Evolutionary conservation across 2,888 invertebrate species (phyloP), one percentile per base, ranked within the genome.

Genomic region (Melipona bicolor): DNA sequence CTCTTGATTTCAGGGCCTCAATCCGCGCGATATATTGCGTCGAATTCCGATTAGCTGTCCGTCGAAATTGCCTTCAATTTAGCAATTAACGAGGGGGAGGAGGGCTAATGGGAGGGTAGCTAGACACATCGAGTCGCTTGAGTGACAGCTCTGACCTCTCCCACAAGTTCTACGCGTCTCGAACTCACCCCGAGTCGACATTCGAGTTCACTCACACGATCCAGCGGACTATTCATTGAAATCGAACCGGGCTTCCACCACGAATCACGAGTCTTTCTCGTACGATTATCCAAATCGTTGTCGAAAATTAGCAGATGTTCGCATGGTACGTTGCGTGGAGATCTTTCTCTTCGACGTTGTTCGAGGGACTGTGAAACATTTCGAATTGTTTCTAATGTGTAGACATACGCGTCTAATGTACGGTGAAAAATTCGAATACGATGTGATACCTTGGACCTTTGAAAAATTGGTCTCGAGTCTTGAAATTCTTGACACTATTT

Each of bases 41-140:
- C 89, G 91, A 89, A 92, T 92, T 91, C 92, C 90, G 87, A 91
- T 91, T 91, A 91, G 84, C 85, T 77, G 83, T 77, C 88, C 90
- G 89, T 90, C 92, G 88, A 94, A 94, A 94, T 94, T 94, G 94
- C 92, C 94, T 91, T 92, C 94, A 94, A 94, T 94, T 94, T 94
- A 91, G 92, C 93, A 94, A 94, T 94, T 94, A 94, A 93, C 94
- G 93, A 83, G 89, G 87, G 84, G 79, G 81, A 79, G 82, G 93
- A 92, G 92, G 93, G 91, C 91, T 94, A 94, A 94, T 94, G 90
- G 93, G 89, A 92, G 94, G 94, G 93, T 93, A 93, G 93, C 93
- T 93, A 93, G 93, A 92, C 91, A 90, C 93, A 92, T 92, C 91
- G 92, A 90, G 77, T 85, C 89, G 73, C 72, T 91, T 94, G 94